These are phyloP conservation scores for Drosophila melanica DNA, from an alignment of 1,140 invertebrate genomes.

Conservation along the genomic window DNA sequence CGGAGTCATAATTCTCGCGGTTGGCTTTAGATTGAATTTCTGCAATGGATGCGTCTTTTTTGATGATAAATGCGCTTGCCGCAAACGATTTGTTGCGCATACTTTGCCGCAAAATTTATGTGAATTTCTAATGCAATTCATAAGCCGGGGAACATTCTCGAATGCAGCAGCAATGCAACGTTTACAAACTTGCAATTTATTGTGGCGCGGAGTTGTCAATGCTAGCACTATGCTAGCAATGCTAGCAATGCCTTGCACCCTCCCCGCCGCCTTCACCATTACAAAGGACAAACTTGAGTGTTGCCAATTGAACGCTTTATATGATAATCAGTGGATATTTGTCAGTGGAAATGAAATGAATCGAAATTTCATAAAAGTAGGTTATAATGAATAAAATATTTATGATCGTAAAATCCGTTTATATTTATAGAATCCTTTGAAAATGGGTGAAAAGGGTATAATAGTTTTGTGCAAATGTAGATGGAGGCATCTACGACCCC, in stretches of 20 bases:
- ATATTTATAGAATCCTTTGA: too few species aligned
- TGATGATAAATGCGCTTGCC: constrained; percentile 69
- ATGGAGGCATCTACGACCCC: too few species aligned
- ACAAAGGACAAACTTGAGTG: constrained; percentile 2
- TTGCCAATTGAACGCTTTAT: constrained; percentile 44
- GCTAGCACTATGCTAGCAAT: too few species aligned
- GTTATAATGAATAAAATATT: constrained; percentile 17
- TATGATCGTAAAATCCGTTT: neutral
- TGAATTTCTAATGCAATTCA: constrained; percentile 78
- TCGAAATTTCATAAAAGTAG: constrained; percentile 14
- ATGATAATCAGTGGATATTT: constrained; percentile 59
- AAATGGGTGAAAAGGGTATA: too few species aligned
- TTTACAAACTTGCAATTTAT: constrained; percentile 61
- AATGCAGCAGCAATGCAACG: constrained; percentile 38
- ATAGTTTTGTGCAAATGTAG: too few species aligned
- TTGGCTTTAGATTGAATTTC: constrained; percentile 69
- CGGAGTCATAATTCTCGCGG: constrained; percentile 67
- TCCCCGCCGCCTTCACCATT: neutral
- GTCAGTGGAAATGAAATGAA: constrained; percentile 39
- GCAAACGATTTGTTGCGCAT: constrained; percentile 74
- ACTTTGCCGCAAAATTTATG: constrained; percentile 72
- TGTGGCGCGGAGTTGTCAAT: constrained; percentile 60
- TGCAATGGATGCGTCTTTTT: constrained; percentile 61
- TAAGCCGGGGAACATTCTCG: constrained; percentile 51
- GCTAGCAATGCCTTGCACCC: too few species aligned